Evolutionary conservation across 2,797 vertebrate species (phyloP).

Genomic region (Cottoperca gobio): DNA sequence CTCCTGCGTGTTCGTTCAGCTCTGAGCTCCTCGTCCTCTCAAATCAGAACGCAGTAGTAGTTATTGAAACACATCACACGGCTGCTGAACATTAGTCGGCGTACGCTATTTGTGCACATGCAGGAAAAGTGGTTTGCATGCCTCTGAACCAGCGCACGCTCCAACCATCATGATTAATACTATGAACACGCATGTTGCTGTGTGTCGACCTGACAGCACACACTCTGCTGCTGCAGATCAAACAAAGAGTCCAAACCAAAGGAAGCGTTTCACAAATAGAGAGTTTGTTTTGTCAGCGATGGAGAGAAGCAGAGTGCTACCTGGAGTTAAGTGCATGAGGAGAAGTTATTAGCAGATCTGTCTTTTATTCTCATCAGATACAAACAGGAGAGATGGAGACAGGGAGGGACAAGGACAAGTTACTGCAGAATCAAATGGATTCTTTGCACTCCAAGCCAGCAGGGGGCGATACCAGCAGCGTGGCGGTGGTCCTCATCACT

Average conservation of each 20-base stretch:
- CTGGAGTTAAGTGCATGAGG: neutral
- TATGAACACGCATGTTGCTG: neutral
- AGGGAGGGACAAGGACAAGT: neutral
- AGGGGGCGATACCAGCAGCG: slow-evolving; percentile 9
- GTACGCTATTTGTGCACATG: too few relatives aligned
- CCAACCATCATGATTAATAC: neutral
- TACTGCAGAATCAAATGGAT: too few relatives aligned
- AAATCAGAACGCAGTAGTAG: neutral
- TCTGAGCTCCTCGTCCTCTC: neutral
- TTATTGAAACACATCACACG: neutral
- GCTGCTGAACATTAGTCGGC: neutral
- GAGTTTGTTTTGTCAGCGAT: neutral
- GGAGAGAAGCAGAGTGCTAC: neutral
- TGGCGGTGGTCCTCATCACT: neutral
- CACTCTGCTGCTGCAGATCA: neutral
- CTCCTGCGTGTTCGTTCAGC: neutral
- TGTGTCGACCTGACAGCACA: neutral
- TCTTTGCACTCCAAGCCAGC: neutral
- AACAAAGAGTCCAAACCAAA: neutral
- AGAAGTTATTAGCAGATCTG: neutral
- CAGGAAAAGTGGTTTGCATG: too few relatives aligned
- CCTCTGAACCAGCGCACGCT: too few relatives aligned
- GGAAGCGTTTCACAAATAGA: too few relatives aligned
- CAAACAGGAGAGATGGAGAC: neutral
- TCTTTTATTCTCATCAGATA: neutral